Conservation (phyloP, 2,888 invertebrate species). For the Neoaliturus tenellus region DNA sequence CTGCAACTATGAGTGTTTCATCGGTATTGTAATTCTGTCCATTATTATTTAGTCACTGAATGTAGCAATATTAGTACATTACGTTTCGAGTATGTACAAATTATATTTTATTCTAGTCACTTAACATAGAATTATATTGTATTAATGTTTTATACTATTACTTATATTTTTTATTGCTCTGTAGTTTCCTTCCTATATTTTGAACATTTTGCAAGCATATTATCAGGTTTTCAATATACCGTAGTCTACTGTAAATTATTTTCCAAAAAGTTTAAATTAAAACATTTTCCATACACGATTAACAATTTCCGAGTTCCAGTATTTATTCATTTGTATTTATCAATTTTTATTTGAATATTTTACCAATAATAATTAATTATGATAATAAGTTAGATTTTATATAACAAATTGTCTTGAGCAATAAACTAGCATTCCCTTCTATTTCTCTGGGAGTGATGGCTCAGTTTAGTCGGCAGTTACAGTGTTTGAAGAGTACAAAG, state of each 20-base stretch:
- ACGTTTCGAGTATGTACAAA: neutral
- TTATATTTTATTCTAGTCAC: conserved; percentile 48
- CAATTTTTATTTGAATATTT: no score
- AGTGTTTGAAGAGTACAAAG: conserved; percentile 7
- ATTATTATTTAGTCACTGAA: conserved; percentile 4
- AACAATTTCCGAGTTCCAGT: no score
- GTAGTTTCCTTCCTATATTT: neutral
- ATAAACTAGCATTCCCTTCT: neutral
- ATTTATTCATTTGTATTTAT: no score
- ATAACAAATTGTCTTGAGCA: neutral
- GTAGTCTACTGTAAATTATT: no score
- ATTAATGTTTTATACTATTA: conserved; percentile 36
- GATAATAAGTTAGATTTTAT: no score
- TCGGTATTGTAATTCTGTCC: neutral
- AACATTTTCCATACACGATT: no score
- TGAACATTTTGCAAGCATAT: no score
- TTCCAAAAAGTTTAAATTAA: no score
- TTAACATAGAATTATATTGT: conserved; percentile 43
- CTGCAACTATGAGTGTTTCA: neutral
- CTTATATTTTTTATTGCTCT: neutral
- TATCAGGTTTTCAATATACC: no score
- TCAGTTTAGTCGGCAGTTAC: neutral
- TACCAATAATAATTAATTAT: no score
- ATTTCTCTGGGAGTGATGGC: neutral
- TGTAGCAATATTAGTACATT: conserved; percentile 12